Conservation (phyloP, 2,797 vertebrate species). For the Prionace glauca region DNA sequence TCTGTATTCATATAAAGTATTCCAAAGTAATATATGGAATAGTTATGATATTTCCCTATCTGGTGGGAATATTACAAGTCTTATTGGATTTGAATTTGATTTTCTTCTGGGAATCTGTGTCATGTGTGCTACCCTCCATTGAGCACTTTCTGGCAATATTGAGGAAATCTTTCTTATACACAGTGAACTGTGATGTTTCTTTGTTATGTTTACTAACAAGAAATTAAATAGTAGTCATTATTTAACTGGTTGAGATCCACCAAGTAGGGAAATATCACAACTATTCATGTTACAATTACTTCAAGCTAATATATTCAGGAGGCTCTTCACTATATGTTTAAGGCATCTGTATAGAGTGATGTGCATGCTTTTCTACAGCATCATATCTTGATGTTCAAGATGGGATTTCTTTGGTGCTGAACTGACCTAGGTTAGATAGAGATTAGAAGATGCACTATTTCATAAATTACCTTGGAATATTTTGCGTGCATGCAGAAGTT, state of each 20-base stretch:
- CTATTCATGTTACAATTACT: background rate
- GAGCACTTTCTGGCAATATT: background rate
- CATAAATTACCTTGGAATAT: background rate
- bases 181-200: background rate
- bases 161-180: background rate
- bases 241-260: background rate
- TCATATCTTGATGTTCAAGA: background rate
- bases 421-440: background rate
- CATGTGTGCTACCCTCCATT: background rate
- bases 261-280: background rate
- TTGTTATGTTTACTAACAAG: background rate
- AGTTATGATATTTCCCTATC: no score
- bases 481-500: background rate
- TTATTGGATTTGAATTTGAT: background rate
- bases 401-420: background rate
- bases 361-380: background rate
- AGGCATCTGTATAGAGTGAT: background rate
- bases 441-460: background rate
- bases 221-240: background rate
- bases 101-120: background rate
- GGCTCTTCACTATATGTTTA: background rate
- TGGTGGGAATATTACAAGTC: background rate
- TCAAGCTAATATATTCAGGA: background rate
- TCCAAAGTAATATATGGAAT: background rate
- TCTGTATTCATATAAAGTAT: background rate